Conservation (phyloP, 2,113 vertebrate species). For the Hippocampus mohnikei region DNA sequence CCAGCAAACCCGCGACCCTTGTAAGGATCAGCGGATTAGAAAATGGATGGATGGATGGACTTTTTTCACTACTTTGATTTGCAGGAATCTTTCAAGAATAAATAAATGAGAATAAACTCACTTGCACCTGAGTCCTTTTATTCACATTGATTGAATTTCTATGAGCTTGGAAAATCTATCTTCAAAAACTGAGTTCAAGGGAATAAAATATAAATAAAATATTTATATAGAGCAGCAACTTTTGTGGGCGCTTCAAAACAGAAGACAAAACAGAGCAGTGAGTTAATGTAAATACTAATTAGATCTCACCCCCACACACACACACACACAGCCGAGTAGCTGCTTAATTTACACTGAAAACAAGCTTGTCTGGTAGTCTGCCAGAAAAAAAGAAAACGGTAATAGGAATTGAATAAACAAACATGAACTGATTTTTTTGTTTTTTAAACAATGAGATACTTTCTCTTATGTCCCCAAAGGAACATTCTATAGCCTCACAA, state of each 20-base stretch:
- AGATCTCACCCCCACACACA: neutral
- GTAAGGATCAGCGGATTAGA: too few relatives aligned
- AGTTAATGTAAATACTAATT: neutral
- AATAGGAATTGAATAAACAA: slow-evolving; percentile 29
- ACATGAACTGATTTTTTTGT: slow-evolving; percentile 4
- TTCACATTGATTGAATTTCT: neutral
- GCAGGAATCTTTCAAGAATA: neutral
- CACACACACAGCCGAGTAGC: neutral
- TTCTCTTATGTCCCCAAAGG: neutral
- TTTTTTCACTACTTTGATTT: neutral
- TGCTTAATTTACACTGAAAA: slow-evolving; percentile 7
- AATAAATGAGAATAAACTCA: neutral
- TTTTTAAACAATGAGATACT: neutral
- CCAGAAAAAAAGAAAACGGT: slow-evolving; percentile 9
- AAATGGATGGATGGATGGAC: neutral
- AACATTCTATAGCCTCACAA: slow-evolving; percentile 14
- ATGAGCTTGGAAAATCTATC: neutral
- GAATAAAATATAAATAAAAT: neutral
- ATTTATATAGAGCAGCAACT: neutral
- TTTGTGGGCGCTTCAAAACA: too few relatives aligned
- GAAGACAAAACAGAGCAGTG: neutral
- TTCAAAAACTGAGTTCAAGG: neutral
- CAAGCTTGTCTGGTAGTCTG: neutral
- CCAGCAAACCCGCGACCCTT: too few relatives aligned
- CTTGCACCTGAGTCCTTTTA: neutral